Base-by-base conservation (phyloP, 2,797 vertebrate genomes). In the Graptemys geographica region DNA sequence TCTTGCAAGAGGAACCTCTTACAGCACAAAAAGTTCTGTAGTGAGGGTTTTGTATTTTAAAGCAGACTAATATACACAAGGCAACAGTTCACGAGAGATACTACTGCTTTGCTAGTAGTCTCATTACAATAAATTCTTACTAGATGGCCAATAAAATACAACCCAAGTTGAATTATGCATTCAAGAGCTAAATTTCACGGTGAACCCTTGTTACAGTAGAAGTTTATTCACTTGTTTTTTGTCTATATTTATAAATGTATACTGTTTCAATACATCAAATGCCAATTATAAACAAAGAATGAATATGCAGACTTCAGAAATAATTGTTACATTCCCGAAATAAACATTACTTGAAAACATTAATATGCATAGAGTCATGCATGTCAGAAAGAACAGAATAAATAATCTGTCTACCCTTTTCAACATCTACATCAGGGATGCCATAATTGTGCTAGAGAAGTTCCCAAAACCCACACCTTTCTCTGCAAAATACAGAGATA, bases 1-100 rank as follows among this genome's bases (percentile, higher is more conserved):
- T 79, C 83, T 83, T 41, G 18, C 27, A 81, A 47, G 13, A 87
- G 84, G 80, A 62, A 11, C 0, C 0, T 79, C 85, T 81, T 31
- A 28, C 15, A 31, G 4, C 1, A 2, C 33, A n/a, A 57, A 41
- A n/a, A 21, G 2, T n/a, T 41, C 0, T 82, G 4, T n/a, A 37
- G 79, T 11, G 25, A 51, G 59, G 44, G 16, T 4, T 18, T 69
- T 28, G 44, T 47, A 78, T 49, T 83, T 37, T 15, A 2, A 56
- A 79, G 69, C 69, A 74, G 69, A 44, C 21, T 47, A 49, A 78
- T 49, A 3, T 1, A 3, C 19, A 87, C 55, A 16, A 8, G 49
- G 47, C 81, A 47, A 76, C 6, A 37, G 23, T 19, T 55, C 44
- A 23, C 3, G 76, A 1, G 5, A n/a, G 37, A 23, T 57, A 69